phyloP scores from a whole-genome alignment of 2,113 vertebrate species.

The Percopsis transmontana region DNA sequence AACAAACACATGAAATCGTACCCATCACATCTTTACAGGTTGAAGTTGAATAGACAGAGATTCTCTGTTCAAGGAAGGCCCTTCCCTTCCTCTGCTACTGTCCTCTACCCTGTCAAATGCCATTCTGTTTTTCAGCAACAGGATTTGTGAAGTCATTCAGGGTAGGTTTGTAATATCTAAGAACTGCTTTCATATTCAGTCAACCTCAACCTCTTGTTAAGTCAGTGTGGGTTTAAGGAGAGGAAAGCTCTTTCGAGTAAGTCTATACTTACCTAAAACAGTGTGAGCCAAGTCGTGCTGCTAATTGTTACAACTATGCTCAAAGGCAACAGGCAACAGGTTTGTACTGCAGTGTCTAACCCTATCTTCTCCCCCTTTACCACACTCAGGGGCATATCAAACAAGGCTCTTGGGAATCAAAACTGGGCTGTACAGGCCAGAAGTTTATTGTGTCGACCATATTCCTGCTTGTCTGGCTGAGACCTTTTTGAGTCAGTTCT shows the following conservation, averaged over 20 bases:
- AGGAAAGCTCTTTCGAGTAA: slow-evolving; percentile 39
- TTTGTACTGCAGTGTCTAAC: slow-evolving; percentile 58
- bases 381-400: neutral
- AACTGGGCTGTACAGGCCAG: too few species aligned
- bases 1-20: slow-evolving; percentile 66
- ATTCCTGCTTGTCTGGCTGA: slow-evolving; percentile 37
- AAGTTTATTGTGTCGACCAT: neutral
- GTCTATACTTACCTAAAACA: slow-evolving; percentile 59
- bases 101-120: too few species aligned
- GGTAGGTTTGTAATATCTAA: slow-evolving; percentile 13
- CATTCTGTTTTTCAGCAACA: slow-evolving; percentile 25
- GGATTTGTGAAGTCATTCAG: slow-evolving; percentile 24
- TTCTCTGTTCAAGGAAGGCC: slow-evolving; percentile 62
- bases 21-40: slow-evolving; percentile 65
- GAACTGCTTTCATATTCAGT: slow-evolving; percentile 23
- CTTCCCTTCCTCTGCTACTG: neutral
- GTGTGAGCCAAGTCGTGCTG: slow-evolving; percentile 40
- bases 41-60: slow-evolving; percentile 58
- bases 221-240: slow-evolving; percentile 8
- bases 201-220: slow-evolving; percentile 21
- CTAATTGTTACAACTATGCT: slow-evolving; percentile 58
- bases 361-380: slow-evolving; percentile 4
- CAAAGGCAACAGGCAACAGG: slow-evolving; percentile 62
- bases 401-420: neutral
- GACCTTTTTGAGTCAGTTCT: slow-evolving; percentile 34